Evolutionary conservation across 1,140 invertebrate genomes (phyloP).

Genomic region (Holcopasites calliopsidis): DNA sequence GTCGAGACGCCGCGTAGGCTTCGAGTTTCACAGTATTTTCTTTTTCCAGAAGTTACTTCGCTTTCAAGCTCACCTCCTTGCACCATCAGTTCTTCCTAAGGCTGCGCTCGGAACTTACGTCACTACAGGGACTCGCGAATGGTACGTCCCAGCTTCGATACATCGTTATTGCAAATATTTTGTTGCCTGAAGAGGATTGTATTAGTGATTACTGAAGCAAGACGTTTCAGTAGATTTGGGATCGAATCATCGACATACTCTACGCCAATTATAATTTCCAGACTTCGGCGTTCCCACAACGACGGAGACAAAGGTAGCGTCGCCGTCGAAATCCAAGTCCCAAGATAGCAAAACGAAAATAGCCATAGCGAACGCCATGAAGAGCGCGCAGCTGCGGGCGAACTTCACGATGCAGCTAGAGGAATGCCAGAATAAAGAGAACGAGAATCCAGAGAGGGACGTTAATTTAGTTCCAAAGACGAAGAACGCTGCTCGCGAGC

Average conservation of each 20-base stretch:
- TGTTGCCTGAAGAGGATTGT: too few relatives aligned
- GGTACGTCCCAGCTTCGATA: slow-evolving; percentile 65
- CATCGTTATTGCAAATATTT: not conserved
- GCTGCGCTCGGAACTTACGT: slow-evolving; percentile 85
- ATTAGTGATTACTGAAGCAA: too few relatives aligned
- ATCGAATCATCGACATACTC: too few relatives aligned
- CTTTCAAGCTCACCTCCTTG: slow-evolving; percentile 86
- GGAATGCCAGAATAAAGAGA: slow-evolving; percentile 85
- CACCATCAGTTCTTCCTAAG: slow-evolving; percentile 89
- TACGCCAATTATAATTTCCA: too few relatives aligned
- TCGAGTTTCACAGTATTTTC: slow-evolving; percentile 16
- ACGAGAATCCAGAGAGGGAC: slow-evolving; percentile 83
- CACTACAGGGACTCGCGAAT: slow-evolving; percentile 84
- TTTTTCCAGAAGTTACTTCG: slow-evolving; percentile 84
- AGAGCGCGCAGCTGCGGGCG: slow-evolving; percentile 52
- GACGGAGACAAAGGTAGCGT: slow-evolving; percentile 62
- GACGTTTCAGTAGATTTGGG: too few relatives aligned
- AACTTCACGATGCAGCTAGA: slow-evolving; percentile 78
- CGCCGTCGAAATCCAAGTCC: slow-evolving; percentile 64
- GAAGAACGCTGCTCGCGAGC: slow-evolving; percentile 42
- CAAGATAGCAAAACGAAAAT: slow-evolving; percentile 70
- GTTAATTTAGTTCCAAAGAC: slow-evolving; percentile 1
- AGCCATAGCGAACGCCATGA: slow-evolving; percentile 67
- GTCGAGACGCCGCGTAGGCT: too few relatives aligned
- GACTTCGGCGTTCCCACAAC: slow-evolving; percentile 78